Evolutionary conservation across 2,113 vertebrate species (phyloP), one percentile per base, ranked within the genome.

Genomic region (Nibea coibor): DNA sequence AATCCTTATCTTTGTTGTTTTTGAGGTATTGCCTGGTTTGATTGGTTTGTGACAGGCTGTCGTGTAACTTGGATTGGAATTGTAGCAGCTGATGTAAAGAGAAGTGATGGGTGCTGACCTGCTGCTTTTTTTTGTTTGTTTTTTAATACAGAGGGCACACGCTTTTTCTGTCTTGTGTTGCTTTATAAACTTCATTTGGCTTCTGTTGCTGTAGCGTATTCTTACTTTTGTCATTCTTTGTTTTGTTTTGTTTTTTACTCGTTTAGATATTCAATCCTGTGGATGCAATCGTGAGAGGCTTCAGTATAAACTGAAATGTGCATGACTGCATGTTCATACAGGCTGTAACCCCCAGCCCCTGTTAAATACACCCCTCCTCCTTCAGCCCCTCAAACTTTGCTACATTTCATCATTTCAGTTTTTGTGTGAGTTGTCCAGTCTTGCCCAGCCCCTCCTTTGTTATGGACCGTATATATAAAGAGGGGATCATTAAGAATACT

Each of bases 271-370:
- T 86, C 45, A 39, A 75, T 84, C 89, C 87, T 91, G 91, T 94
- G 92, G 89, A 91, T 91, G 77, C 83, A 79, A 78, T 84, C 47
- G 77, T 90, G 53, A 82, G 85, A 91, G 70, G 80, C 86, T 93
- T 90, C 83, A 81, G 73, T 90, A 83, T 72, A 84, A 80, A 80
- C 63, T 87, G 87, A 93, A 88, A 91, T 67, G 81, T 92, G 95
- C 94, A 95, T 95, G 94, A 82, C 61, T 88, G 94, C 93, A 95
- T 95, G 94, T 90, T 93, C 64, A 83, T 85, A 81, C 79, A 64
- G 66, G 62, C 76, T 57, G 53, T 83, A 66, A 72, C 39, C 69
- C 7, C 12, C 8, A 9, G 11, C 57, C 57, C 48, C 47, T 78
- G 82, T 86, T 58, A 35, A 68, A 80, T 62, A 62, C 78, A 31